Base-by-base conservation (phyloP, 1,140 invertebrate genomes). In the Liolophura sinensis region DNA sequence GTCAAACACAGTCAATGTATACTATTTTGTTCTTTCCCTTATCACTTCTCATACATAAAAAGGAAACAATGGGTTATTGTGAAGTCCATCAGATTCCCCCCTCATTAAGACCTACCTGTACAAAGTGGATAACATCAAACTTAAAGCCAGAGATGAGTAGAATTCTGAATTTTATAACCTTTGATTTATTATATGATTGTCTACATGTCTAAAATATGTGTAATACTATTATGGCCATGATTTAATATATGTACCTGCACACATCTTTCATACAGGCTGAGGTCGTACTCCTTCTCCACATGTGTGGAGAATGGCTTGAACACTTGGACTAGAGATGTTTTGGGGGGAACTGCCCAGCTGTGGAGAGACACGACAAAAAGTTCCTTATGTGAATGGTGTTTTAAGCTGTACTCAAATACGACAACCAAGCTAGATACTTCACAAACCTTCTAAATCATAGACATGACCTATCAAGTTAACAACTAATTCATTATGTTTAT, bases 201-300 rank as follows among this genome's bases (percentile, higher is more conserved):
- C n/a, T n/a, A n/a, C n/a, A n/a, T n/a, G n/a, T n/a, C n/a, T n/a
- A n/a, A n/a, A n/a, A n/a, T n/a, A n/a, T n/a, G n/a, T n/a, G n/a
- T n/a, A n/a, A n/a, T n/a, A n/a, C n/a, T n/a, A n/a, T n/a, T n/a
- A n/a, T n/a, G n/a, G n/a, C n/a, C n/a, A n/a, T n/a, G n/a, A n/a
- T n/a, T n/a, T n/a, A n/a, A n/a, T n/a, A n/a, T n/a, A 40, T 40
- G 3, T 40, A 68, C 85, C 77, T 90, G 88, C 0, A 88, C 77
- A 62, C 89, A 84, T 81, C 90, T 86, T 82, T 94, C 90, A 83
- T 93, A 95, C 0, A 90, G 77, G 68, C 89, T 90, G 51, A 95
- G 78, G 40, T 87, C 80, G 74, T 93, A 95, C 75, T 93, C 89
- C 4, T 87, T 73, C 55, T 92, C 88, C 1, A 91, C 72, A 27